Conservation (phyloP, 1,140 invertebrate species). For the Nephila pilipes region DNA sequence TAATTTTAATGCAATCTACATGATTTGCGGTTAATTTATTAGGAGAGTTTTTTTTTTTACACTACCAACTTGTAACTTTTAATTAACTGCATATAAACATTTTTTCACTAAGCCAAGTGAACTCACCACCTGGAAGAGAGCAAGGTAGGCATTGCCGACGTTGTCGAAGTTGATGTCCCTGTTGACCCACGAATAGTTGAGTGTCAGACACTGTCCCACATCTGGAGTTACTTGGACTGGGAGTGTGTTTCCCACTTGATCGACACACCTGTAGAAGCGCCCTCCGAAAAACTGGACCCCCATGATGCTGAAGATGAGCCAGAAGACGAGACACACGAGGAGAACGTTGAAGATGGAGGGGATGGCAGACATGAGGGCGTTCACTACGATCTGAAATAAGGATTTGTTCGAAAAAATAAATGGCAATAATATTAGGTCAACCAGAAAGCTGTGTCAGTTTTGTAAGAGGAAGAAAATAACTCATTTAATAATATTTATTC, state of each 20-base stretch:
- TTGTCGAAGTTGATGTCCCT: conserved; percentile 99
- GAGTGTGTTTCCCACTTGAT: conserved; percentile 87
- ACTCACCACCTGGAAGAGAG: conserved; percentile 95
- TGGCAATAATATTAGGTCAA: no score
- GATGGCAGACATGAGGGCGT: conserved; percentile 96
- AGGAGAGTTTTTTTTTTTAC: no score
- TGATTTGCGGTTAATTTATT: no score
- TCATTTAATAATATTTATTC: no score
- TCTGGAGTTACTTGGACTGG: conserved; percentile 93
- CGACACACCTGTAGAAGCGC: conserved; percentile 95
- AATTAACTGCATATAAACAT: no score
- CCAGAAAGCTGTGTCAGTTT: no score
- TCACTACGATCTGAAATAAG: conserved; percentile 91
- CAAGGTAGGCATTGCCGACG: conserved; percentile 97
- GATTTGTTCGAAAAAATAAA: no score
- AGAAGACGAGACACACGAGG: conserved; percentile 94
- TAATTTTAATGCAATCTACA: no score
- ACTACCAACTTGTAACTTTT: no score
- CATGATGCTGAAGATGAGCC: conserved; percentile 96
- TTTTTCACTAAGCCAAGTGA: not conserved
- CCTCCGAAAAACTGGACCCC: conserved; percentile 94
- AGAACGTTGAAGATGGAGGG: conserved; percentile 97
- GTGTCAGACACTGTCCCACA: conserved; percentile 89
- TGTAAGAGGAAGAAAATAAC: no score
- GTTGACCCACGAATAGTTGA: conserved; percentile 98